Percentiles rank a stretch among this genome's conserved stretches.
Conservation (phyloP, 2,888 invertebrate species). For the Dryocosmus kuriphilus region DNA sequence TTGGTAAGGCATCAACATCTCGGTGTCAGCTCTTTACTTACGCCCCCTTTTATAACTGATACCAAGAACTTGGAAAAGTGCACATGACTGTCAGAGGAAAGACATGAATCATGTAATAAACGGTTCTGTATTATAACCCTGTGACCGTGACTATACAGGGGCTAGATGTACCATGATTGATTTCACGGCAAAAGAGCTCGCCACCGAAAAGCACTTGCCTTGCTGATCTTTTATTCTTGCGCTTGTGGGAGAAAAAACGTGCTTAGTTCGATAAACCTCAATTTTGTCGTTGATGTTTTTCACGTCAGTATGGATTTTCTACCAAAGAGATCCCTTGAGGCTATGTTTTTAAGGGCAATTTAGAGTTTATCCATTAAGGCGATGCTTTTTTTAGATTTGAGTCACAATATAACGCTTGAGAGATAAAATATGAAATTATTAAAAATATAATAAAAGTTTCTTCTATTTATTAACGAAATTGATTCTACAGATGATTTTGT, state of each 20-base stretch:
- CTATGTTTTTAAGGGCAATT: not conserved
- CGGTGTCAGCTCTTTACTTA: not conserved
- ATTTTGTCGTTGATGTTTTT: constrained; percentile 1
- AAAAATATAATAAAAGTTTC: not conserved
- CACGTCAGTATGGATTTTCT: not conserved
- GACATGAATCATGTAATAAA: constrained; percentile 3
- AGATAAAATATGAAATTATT: not conserved
- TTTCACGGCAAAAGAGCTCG: not conserved
- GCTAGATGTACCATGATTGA: not conserved
- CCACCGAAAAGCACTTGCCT: not conserved
- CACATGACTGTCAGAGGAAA: not conserved
- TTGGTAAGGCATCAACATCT: not conserved
- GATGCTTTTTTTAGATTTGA: not conserved
- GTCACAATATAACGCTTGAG: not conserved
- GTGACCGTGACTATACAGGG: not conserved
- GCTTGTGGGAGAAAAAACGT: not conserved
- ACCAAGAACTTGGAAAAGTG: not conserved
- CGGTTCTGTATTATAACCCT: not conserved
- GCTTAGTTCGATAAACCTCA: not conserved
- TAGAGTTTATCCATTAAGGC: not conserved
- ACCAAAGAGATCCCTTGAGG: not conserved
- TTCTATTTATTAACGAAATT: too few species aligned
- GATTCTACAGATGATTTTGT: too few species aligned
- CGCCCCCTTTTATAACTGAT: not conserved
- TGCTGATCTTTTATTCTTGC: not conserved